These are phyloP conservation scores for Aphaenogaster ashmeadi DNA, from an alignment of 1,140 invertebrate genomes.

Conservation along the genomic window DNA sequence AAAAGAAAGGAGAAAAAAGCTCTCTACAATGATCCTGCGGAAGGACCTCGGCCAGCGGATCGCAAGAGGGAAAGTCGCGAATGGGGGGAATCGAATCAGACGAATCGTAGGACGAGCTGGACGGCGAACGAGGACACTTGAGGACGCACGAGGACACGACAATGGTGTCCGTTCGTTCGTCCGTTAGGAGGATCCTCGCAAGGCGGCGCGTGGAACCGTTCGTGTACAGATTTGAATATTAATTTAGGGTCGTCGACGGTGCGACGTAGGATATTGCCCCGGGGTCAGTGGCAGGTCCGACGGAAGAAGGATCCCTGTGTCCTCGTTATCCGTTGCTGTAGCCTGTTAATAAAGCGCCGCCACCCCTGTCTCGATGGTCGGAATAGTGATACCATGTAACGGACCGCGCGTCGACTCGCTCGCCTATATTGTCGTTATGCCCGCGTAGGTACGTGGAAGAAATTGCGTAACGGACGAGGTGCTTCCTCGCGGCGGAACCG, in stretches of 20 bases:
- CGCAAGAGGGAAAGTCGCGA: slow-evolving; percentile 33
- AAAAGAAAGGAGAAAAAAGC: slow-evolving; percentile 30
- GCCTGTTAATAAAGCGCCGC: slow-evolving; percentile 71
- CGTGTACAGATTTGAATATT: slow-evolving; percentile 84
- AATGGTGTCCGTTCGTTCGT: slow-evolving; percentile 69
- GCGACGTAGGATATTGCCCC: slow-evolving; percentile 74
- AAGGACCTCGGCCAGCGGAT: slow-evolving; percentile 62
- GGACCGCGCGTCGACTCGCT: slow-evolving; percentile 28
- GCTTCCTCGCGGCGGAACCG: slow-evolving; percentile 27
- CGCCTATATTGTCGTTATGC: slow-evolving; percentile 16
- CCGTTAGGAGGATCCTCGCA: slow-evolving; percentile 71
- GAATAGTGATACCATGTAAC: slow-evolving; percentile 65
- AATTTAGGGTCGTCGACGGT: slow-evolving; percentile 79
- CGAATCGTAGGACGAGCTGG: slow-evolving; percentile 70
- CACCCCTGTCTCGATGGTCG: slow-evolving; percentile 46
- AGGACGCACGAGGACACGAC: slow-evolving; percentile 68
- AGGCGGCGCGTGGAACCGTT: slow-evolving; percentile 68
- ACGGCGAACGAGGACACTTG: slow-evolving; percentile 66
- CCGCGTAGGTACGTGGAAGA: slow-evolving; percentile 20
- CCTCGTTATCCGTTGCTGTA: slow-evolving; percentile 71
- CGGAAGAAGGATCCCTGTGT: slow-evolving; percentile 67
- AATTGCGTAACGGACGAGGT: slow-evolving; percentile 59
- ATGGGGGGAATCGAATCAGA: slow-evolving; percentile 64
- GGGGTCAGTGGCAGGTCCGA: slow-evolving; percentile 76
- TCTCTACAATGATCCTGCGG: slow-evolving; percentile 43